Evolutionary conservation across 1,140 invertebrate species (phyloP).

Genomic region (Drosophila tristis): DNA sequence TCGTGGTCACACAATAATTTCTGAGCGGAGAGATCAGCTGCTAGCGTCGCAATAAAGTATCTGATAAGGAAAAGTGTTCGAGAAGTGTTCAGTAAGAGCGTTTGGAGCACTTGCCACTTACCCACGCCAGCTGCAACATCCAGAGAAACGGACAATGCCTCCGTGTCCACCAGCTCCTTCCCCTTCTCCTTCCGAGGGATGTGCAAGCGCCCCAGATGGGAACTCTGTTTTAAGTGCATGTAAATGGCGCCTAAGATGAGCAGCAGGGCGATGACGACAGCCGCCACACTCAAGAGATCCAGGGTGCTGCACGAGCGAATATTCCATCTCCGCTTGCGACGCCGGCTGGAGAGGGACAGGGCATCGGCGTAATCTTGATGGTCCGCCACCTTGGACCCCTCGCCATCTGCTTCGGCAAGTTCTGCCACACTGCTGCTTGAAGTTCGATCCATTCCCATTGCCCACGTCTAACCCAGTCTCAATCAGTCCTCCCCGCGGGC

Average conservation of each 20-base stretch:
- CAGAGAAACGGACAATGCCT: constrained; percentile 4
- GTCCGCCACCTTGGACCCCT: constrained; percentile 6
- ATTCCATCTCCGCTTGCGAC: neutral
- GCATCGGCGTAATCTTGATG: constrained; percentile 35
- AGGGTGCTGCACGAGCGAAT: constrained; percentile 18
- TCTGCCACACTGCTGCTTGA: constrained; percentile 27
- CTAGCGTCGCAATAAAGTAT: constrained; percentile 26
- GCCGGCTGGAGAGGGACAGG: constrained; percentile 5
- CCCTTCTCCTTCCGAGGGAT: neutral
- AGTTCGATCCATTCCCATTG: constrained; percentile 22
- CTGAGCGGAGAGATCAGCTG: neutral
- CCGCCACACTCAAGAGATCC: constrained; percentile 44
- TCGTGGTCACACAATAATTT: too few relatives aligned
- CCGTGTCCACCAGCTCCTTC: neutral
- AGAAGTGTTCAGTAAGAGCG: constrained; percentile 14
- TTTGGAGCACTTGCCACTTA: constrained; percentile 32
- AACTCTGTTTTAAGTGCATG: constrained; percentile 63
- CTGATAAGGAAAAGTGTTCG: constrained; percentile 17
- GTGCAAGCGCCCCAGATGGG: constrained; percentile 66
- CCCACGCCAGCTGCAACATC: constrained; percentile 29
- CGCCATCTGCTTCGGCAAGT: constrained; percentile 6
- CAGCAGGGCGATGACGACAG: constrained; percentile 49
- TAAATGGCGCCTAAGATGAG: constrained; percentile 67
- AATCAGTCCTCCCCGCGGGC: neutral
- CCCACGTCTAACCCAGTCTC: neutral